Percentiles rank a stretch among this genome's conserved stretches.
Conservation (phyloP, 92 coral and sea anemone genomes). For the Heliopora coerulea region DNA sequence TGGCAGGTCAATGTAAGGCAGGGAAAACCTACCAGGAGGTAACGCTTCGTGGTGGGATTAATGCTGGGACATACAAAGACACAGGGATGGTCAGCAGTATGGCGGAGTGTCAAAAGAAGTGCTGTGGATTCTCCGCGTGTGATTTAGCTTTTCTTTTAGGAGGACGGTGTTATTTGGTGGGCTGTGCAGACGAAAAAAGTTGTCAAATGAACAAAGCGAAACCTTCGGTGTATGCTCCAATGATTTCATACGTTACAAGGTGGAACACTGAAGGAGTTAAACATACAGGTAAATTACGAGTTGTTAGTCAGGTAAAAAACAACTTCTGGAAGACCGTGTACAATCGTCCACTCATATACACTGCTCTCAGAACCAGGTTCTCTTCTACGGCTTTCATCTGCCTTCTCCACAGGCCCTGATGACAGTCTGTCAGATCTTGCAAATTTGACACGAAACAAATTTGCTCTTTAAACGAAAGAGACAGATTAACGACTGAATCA, state of each 20-base stretch:
- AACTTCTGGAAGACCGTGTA: no score
- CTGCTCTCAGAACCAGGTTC: no score
- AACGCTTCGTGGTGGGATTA: slow-evolving; percentile 96
- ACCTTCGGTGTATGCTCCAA: slow-evolving; percentile 87
- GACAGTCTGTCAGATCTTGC: no score
- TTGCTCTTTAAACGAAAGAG: no score
- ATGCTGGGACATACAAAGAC: slow-evolving; percentile 97
- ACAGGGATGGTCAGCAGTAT: slow-evolving; percentile 74
- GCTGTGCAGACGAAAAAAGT: slow-evolving; percentile 91
- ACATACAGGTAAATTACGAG: slow-evolving; percentile 65
- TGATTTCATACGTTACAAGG: slow-evolving; percentile 77
- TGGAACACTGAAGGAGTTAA: slow-evolving; percentile 99
- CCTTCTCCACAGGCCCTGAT: no score
- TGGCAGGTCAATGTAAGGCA: slow-evolving; percentile 90
- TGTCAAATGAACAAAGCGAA: slow-evolving; percentile 94
- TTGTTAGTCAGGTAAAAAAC: neutral
- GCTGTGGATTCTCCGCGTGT: slow-evolving; percentile 94
- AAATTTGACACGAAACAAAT: no score
- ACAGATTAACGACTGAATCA: no score
- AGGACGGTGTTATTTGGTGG: slow-evolving; percentile 88
- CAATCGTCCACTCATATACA: no score
- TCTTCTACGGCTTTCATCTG: no score
- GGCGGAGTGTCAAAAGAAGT: slow-evolving; percentile 80
- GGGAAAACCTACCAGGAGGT: slow-evolving; percentile 83
- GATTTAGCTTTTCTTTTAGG: slow-evolving; percentile 87